These are phyloP conservation scores for Ceratina calcarata DNA, from an alignment of 1,140 invertebrate species.

Conservation along the genomic window DNA sequence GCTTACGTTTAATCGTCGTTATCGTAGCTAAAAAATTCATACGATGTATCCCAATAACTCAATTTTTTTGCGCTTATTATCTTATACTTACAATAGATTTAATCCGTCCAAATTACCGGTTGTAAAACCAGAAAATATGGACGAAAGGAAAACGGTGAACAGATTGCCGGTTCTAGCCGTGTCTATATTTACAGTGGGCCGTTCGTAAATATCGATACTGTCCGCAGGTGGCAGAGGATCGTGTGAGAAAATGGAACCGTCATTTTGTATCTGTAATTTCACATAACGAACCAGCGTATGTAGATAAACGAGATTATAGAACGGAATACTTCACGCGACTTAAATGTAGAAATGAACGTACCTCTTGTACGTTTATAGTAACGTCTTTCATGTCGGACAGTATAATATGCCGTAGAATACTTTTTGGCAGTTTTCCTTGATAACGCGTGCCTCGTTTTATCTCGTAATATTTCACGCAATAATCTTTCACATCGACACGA, in stretches of 20 bases:
- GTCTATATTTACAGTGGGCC: conserved; percentile 44
- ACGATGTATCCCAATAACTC: neutral
- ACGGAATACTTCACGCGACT: too few species aligned
- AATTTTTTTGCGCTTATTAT: conserved; percentile 23
- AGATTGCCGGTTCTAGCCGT: conserved; percentile 56
- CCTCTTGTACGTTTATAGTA: conserved; percentile 81
- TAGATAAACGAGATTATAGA: neutral
- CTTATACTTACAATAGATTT: conserved; percentile 61
- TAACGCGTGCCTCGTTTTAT: conserved; percentile 84
- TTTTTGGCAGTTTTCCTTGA: conserved; percentile 84
- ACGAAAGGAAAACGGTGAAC: conserved; percentile 70
- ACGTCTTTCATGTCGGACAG: conserved; percentile 90
- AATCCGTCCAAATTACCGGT: conserved; percentile 46
- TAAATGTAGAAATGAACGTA: conserved; percentile 63
- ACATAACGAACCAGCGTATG: neutral
- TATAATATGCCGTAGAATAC: conserved; percentile 89
- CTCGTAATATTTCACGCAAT: conserved; percentile 83
- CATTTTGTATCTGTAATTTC: conserved; percentile 78
- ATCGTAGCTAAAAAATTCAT: conserved; percentile 13
- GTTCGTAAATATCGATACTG: conserved; percentile 86
- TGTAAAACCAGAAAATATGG: conserved; percentile 65
- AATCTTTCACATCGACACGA: conserved; percentile 83
- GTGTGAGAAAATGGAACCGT: conserved; percentile 86
- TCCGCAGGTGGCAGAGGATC: conserved; percentile 91
- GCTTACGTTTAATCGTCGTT: conserved; percentile 29